Evolutionary conservation across 1,140 invertebrate species (phyloP), one percentile per base, ranked within the genome.

Genomic region (Drosophila mojavensis): DNA sequence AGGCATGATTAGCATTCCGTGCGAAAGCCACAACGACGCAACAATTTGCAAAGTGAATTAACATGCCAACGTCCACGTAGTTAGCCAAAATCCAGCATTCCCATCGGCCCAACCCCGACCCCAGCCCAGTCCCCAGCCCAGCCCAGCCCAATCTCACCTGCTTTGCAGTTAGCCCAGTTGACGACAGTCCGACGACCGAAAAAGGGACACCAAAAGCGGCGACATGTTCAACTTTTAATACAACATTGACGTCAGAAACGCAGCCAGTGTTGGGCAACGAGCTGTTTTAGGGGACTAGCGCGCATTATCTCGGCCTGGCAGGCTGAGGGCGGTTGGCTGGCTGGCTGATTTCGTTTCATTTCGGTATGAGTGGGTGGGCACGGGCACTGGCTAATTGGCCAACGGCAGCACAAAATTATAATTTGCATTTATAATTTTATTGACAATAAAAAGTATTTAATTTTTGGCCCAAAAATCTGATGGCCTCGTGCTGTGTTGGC

Each of bases 361-460:
- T 36, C 4, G 36, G 36, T 15, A 17, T 17, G 30, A 26, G 53
- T 4, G 39, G 81, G 9, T 6, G 17, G 81, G 24, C n/a, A 28
- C 11, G 43, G 20, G 20, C 20, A 17, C 20, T 55, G 56, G 41
- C 83, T 86, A 86, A 86, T 86, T 86, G 83, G 78, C 84, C 82
- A 77, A 80, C 67, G 84, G 83, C 84, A 83, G 84, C 88, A 83
- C 76, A 88, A 86, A 89, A 88, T 88, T 89, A 88, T 88, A 88
- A 89, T 88, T 88, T 88, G 83, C 83, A 88, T 88, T 89, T 88
- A 88, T 88, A 88, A 88, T 88, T 88, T 88, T 88, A 88, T 88
- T 88, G 83, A 88, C 83, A 88, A 79, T 88, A 88, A 88, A 88
- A 89, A 89, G 83, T 88, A 88, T 88, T 88, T 88, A 88, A 88